A percentile compares a stretch with the other conserved stretches of the same genome.
Evolutionary conservation across 1,140 invertebrate species (phyloP).

Genomic region (Teleopsis dalmanni): DNA sequence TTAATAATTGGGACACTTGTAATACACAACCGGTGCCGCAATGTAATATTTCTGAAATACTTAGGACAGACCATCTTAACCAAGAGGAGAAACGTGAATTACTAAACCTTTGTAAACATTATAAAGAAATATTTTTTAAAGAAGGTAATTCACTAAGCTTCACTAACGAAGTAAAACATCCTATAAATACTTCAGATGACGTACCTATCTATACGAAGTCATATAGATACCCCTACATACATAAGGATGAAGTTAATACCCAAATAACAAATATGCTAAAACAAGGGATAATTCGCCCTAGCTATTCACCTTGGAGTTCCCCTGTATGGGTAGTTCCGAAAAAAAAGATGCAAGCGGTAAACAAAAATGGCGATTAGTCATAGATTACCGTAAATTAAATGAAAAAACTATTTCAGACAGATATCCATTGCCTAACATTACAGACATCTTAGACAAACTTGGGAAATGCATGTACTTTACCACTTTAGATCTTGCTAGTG

Average conservation of each 20-base stretch:
- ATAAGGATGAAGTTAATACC: background rate
- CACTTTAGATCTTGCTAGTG: slow-evolving; percentile 27
- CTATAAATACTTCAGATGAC: slow-evolving; percentile 4
- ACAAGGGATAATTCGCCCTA: slow-evolving; percentile 1
- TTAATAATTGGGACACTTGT: too few relatives aligned
- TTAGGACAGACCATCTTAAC: too few relatives aligned
- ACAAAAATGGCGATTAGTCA: slow-evolving; percentile 27
- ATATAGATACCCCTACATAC: slow-evolving; percentile 8
- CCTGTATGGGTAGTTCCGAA: slow-evolving; percentile 20
- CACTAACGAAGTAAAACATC: slow-evolving; percentile 9
- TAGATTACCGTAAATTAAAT: slow-evolving; percentile 39
- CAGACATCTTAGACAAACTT: slow-evolving; percentile 43
- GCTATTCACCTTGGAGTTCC: slow-evolving; percentile 9
- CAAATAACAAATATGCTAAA: slow-evolving; percentile 3
- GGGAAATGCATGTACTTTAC: slow-evolving; percentile 30
- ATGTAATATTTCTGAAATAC: too few relatives aligned
- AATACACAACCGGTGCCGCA: too few relatives aligned
- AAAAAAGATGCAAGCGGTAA: slow-evolving; percentile 17
- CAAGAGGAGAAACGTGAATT: too few relatives aligned
- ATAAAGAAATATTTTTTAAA: too few relatives aligned
- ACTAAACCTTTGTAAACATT: too few relatives aligned
- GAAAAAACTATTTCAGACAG: background rate
- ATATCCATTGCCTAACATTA: slow-evolving; percentile 30
- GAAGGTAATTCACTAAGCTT: too few relatives aligned
- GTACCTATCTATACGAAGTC: slow-evolving; percentile 11